Evolutionary conservation across 2,888 invertebrate species (phyloP), one percentile per base, ranked within the genome.

Genomic region (Archips crataeganus): DNA sequence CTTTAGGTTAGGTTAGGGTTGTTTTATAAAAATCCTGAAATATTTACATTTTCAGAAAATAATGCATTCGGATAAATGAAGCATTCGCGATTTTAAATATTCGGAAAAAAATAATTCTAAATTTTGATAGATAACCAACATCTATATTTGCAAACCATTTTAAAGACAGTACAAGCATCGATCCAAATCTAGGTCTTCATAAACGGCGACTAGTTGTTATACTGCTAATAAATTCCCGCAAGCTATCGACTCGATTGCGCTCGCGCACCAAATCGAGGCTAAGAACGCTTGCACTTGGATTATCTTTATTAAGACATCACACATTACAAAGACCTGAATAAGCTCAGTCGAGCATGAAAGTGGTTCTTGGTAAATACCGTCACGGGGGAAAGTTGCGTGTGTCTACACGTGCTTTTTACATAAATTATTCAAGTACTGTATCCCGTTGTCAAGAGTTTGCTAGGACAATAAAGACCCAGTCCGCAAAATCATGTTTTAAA

Each of bases 331-430:
- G 63, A 71, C 62, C 71, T 73, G 75, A 73, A 74, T 75, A 72
- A 71, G 65, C 47, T 75, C 75, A 71, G 71, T 66, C 51, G 75
- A 77, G 74, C 75, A 74, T 74, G 81, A 81, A 79, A 80, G 81
- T 80, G 76, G 79, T 76, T 79, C 78, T 78, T 77, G 71, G 77
- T 79, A 83, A 80, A 77, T 77, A 79, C 75, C 70, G 42, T 47
- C 42, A 60, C 65, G 61, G 74, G 73, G 73, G 76, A 76, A 77
- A 76, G 76, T 75, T 57, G 63, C 71, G 65, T 72, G 57, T 39
- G 47, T 62, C 2, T 60, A 63, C 59, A 77, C 70, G 68, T 72
- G 69, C 57, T 70, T 74, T 76, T 76, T 75, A 70, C 67, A 71
- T 70, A 74, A 71, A 75, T 74, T 71, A 68, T 54, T 64, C 59